Conservation (phyloP, 2,797 vertebrate species). For the Chrysocyon brachyurus region DNA sequence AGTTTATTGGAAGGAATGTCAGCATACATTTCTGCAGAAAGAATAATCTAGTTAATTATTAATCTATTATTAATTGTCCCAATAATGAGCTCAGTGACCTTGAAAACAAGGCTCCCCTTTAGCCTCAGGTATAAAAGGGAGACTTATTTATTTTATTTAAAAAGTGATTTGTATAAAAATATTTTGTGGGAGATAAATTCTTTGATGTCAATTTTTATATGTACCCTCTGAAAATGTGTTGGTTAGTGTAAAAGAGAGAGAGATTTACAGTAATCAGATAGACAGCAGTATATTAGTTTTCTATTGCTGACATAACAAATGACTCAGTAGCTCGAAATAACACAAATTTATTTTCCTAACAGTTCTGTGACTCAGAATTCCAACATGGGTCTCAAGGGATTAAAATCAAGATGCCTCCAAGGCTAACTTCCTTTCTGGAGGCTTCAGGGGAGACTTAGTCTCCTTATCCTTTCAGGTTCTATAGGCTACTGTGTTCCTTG, state of each 20-base stretch:
- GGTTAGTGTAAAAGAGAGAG: neutral
- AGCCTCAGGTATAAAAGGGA: neutral
- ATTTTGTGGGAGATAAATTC: neutral
- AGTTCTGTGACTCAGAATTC: neutral
- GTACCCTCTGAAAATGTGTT: neutral
- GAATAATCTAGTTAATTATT: neutral
- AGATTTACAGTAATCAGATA: neutral
- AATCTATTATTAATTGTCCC: neutral
- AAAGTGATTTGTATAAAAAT: slow-evolving; percentile 9
- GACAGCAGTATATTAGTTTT: neutral
- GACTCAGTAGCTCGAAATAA: neutral
- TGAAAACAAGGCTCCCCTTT: neutral
- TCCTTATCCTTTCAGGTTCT: neutral
- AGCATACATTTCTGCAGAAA: neutral
- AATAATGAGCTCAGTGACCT: neutral
- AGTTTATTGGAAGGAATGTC: neutral
- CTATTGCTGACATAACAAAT: slow-evolving; percentile 1
- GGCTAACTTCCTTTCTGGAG: neutral
- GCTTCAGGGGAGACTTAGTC: neutral
- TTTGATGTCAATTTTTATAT: slow-evolving; percentile 31
- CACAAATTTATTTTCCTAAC: neutral
- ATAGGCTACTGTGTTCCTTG: neutral
- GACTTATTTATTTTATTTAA: neutral
- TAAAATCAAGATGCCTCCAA: neutral
- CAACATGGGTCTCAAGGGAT: neutral